A percentile compares a stretch with the other conserved stretches of the same genome.
Conservation (phyloP, 1,140 invertebrate genomes). For the Eumeta japonica region DNA sequence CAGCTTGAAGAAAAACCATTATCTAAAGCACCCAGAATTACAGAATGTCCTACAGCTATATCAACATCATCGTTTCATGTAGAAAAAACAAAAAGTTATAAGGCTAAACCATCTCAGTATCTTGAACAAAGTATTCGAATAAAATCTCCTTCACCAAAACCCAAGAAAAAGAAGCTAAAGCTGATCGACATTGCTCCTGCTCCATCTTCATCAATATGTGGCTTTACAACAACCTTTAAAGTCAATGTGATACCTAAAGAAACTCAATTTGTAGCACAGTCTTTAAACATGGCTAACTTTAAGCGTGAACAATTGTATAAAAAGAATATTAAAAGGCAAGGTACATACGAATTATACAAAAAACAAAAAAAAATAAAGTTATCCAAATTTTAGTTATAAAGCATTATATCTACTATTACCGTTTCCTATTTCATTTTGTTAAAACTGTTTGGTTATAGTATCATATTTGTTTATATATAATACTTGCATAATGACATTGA, state of each 20-base stretch:
- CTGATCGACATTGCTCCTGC: constrained; percentile 41
- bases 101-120: constrained; percentile 40
- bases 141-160: constrained; percentile 16
- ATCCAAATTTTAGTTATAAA: constrained; percentile 41
- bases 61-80: constrained; percentile 35
- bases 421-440: constrained; percentile 3
- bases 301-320: constrained; percentile 29
- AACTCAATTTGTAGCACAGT: constrained; percentile 32
- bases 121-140: constrained; percentile 45
- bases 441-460: constrained; percentile 10
- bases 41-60: constrained; percentile 25
- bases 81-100: constrained; percentile 24
- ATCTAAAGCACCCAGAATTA: constrained; percentile 8
- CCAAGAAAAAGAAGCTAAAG: constrained; percentile 23
- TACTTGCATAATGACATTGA: no score
- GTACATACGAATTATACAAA: constrained; percentile 37
- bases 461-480: constrained; percentile 6
- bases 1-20: constrained; percentile 31
- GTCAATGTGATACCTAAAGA: constrained; percentile 30
- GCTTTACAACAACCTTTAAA: constrained; percentile 42
- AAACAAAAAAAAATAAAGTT: constrained; percentile 36
- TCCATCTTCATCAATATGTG: constrained; percentile 29
- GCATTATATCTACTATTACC: no score
- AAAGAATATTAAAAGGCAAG: constrained; percentile 29
- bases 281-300: constrained; percentile 23